Base-by-base conservation (phyloP, 2,797 vertebrate species). In the Gila robusta region DNA sequence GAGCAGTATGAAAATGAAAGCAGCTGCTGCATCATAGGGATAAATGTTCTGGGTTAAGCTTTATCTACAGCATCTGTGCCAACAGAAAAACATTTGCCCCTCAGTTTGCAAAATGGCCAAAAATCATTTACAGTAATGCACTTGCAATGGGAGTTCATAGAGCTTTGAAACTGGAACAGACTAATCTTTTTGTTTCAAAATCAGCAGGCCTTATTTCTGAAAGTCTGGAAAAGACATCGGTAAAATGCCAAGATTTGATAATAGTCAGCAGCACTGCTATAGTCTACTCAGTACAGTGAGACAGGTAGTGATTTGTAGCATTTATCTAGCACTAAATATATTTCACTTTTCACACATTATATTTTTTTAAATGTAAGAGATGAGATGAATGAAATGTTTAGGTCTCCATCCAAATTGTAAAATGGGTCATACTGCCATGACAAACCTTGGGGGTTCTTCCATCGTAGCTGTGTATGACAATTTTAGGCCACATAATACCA, bases 11-110 rank as follows among this genome's bases (percentile, higher is more conserved):
- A 69, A 81, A 49, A 81, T 16, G 11, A n/a, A 14, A 32, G 62
- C 79, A 81, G 79, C 62, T 67, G 79, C 64, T 37, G 28, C 44
- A 67, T 80, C 41, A 80, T 66, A 28, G 37, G 28, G 37, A 70
- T 47, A 23, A 81, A 81, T 69, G 44, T 70, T 70, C 28, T 2
- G 4, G 64, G 56, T 35, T 80, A 81, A 52, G 64, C 28, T 77
- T 10, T 37, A n/a, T 81, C 62, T 69, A n/a, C 64, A 67, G 41
- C 64, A 81, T 69, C 79, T 81, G 79, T 67, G 47, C 66, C 66
- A 81, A 69, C 37, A 32, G 54, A 83, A 83, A 74, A 83, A 9
- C 41, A 67, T 69, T 47, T 35, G 44, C 64, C 19, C 64, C 44
- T 81, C 64, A 23, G 41, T 52, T 81, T 69, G 44, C 32, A 67